Base-by-base conservation (phyloP, 2,797 vertebrate species). In the Sebastes oblongus region DNA sequence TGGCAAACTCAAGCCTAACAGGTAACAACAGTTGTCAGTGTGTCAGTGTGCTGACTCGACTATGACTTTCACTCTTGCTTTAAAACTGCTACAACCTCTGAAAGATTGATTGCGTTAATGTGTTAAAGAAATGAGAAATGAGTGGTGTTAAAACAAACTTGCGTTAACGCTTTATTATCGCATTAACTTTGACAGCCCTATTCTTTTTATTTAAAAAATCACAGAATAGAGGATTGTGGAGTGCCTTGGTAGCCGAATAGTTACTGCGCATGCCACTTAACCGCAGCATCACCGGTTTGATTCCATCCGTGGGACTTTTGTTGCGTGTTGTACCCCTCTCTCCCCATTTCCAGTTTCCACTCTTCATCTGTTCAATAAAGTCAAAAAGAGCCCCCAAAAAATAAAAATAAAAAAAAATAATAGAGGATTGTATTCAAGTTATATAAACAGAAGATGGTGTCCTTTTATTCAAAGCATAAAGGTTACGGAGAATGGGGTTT, bases 371-470 rank as follows among this genome's bases (percentile, higher is more conserved):
- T 24, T 22, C 61, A 64, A 64, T 22, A 39, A 64, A 39, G 22
- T 13, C 61, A 24, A 39, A 22, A 34, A 7, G 12, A 34, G 29
- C 27, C 25, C 58, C 27, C 27, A 20, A 36, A 62, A 62, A 62
- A 32, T 46, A 4, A 46, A 46, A 46, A 46, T 46, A 46, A 46
- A 46, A 46, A 46, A 46, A 7, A 46, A 46, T 46, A 27, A 60
- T 59, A 24, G 30, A 58, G 4, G 12, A 27, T 55, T 86, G 46
- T 71, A 2, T 55, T 85, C 3, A 39, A 67, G 20, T 20, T 34
- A 32, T 66, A n/a, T 61, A 52, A 88, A 83, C 59, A 71, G n/a
- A 75, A 8, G 25, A 60, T 39, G 20, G n/a, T 30, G 36, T 77
- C 30, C 9, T 64, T 75, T 72, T 52, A 32, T 84, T 72, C 61